Base-by-base conservation (phyloP, 2,797 vertebrate genomes). In the Moxostoma hubbsi region DNA sequence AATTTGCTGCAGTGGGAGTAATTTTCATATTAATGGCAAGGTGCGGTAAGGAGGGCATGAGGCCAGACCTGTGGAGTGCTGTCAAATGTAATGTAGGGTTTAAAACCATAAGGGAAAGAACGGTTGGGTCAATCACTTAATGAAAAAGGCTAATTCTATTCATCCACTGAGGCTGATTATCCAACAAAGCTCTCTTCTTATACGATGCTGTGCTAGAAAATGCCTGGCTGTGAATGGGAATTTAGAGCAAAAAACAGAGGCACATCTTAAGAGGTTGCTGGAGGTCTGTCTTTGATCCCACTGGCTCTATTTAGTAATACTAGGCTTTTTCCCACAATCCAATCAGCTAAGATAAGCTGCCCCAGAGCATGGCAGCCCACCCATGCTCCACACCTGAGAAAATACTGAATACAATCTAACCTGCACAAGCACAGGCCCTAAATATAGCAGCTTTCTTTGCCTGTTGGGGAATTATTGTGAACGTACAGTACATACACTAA, bases 261-360 rank as follows among this genome's bases (percentile, higher is more conserved):
- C 82, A 86, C 87, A 86, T 57, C 75, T 85, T 13, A 79, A 81
- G 64, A 84, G 85, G 87, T 84, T 63, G 8, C 78, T 55, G 82
- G 63, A 83, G 64, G 86, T 85, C 82, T 74, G n/a, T 72, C 49
- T 84, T 77, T 89, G 88, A 90, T 90, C 89, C 89, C 65, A 84
- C 76, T 83, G 77, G 83, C 82, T 85, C 78, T 66, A 64, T 77
- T 87, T 49, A 79, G 71, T 86, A 82, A 72, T 77, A 80, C 63
- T 67, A 74, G 76, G 70, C 66, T 57, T 72, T 87, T 81, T 75
- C 50, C 13, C 11, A 46, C 73, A 67, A 67, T 77, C 46, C 70
- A 80, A 82, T 83, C 69, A 74, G 16, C 62, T 18, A 18, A 50
- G 36, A 62, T 73, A 82, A 45, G 24, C 61, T 51, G 49, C n/a